Conservation (phyloP, 2,113 vertebrate genomes). For the Odontesthes bonariensis region DNA sequence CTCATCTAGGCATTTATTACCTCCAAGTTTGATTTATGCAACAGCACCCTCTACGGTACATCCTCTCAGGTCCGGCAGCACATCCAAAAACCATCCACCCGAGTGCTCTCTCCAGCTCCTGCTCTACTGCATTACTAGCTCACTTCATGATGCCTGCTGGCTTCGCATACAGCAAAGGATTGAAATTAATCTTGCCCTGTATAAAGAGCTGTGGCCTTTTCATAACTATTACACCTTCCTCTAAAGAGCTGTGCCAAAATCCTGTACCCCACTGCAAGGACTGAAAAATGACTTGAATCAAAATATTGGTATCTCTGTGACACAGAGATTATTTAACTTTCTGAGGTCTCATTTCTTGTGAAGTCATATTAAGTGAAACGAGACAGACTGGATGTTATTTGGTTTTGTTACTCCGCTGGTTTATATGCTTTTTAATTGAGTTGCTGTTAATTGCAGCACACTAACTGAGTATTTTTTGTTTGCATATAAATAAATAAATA, state of each 20-base stretch:
- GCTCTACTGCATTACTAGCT: slow-evolving; percentile 33
- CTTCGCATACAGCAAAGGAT: slow-evolving; percentile 42
- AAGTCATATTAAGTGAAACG: background rate
- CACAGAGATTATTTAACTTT: slow-evolving; percentile 8
- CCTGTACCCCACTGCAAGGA: slow-evolving; percentile 13
- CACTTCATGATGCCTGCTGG: slow-evolving; percentile 22
- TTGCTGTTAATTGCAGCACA: no score
- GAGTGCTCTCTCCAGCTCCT: slow-evolving; percentile 19
- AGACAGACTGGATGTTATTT: no score
- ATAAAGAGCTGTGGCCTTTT: slow-evolving; percentile 33
- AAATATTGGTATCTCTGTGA: background rate
- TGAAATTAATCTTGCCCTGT: slow-evolving; percentile 43
- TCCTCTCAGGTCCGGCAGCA: slow-evolving; percentile 38
- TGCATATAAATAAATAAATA: no score
- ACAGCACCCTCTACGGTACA: slow-evolving; percentile 64
- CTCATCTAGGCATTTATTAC: slow-evolving; percentile 54
- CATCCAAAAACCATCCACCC: slow-evolving; percentile 5
- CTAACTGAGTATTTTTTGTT: no score
- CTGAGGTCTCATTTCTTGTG: background rate
- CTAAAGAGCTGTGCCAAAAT: slow-evolving; percentile 12
- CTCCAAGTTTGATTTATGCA: slow-evolving; percentile 62
- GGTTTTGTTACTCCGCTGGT: no score
- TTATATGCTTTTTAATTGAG: no score
- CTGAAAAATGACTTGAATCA: background rate
- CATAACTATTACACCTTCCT: slow-evolving; percentile 12